phyloP scores from a whole-genome alignment of 1,140 invertebrate species.

The Adoxophyes honmai region DNA sequence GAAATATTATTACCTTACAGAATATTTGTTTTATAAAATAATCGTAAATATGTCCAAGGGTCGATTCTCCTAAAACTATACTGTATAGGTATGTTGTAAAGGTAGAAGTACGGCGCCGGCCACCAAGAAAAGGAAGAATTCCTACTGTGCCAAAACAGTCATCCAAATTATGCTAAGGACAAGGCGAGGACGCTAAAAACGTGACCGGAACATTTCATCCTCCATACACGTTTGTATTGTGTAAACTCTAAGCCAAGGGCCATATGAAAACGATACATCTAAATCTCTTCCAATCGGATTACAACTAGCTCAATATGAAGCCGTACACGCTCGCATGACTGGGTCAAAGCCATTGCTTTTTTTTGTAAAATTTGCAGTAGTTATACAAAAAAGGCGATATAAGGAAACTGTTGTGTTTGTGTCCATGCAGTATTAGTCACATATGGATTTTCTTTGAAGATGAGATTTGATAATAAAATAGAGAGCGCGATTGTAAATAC shows the following conservation, averaged over 20 bases:
- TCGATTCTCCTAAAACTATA: too few relatives aligned
- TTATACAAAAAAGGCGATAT: too few relatives aligned
- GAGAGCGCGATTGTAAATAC: too few relatives aligned
- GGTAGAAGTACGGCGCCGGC: not conserved
- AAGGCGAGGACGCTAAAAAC: not conserved
- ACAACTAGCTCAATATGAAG: conserved; percentile 32
- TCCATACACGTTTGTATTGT: not conserved
- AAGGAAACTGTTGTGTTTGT: too few relatives aligned
- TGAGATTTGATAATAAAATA: too few relatives aligned
- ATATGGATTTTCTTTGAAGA: too few relatives aligned
- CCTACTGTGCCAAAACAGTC: not conserved
- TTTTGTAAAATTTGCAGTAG: conserved; percentile 19
- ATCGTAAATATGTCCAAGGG: too few relatives aligned
- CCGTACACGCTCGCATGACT: conserved; percentile 29
- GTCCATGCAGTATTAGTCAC: too few relatives aligned
- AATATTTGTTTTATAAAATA: too few relatives aligned
- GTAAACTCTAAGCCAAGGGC: conserved; percentile 18
- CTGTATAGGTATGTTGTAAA: not conserved
- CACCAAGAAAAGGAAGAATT: not conserved
- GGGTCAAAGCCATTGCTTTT: conserved; percentile 33
- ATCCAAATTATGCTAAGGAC: not conserved
- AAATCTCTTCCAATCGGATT: conserved; percentile 45
- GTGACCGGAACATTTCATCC: not conserved
- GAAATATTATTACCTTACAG: too few relatives aligned
- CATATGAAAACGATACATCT: conserved; percentile 16